Percentiles rank a stretch among this genome's conserved stretches.
Evolutionary conservation across 2,797 vertebrate genomes (phyloP).

Genomic region (Hirundo rustica): DNA sequence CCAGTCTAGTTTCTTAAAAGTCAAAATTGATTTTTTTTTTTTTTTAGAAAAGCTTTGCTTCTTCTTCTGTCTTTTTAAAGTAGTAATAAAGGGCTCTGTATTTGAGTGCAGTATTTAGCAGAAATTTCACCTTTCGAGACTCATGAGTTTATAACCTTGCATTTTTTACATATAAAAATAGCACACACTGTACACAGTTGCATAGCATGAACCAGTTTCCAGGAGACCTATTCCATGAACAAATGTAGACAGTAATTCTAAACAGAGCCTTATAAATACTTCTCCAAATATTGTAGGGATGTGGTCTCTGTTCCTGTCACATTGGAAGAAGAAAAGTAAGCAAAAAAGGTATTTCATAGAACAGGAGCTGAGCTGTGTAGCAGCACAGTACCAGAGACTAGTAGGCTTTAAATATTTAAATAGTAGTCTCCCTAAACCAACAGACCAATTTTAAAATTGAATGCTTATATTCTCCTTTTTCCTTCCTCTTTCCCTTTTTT

Average conservation of each 20-base stretch:
- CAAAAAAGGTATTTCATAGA: not conserved
- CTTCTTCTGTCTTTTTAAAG: not conserved
- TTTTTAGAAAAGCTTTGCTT: not conserved
- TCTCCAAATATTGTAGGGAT: not conserved
- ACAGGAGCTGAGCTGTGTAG: not conserved
- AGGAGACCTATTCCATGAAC: not conserved
- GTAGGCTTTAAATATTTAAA: slow-evolving; percentile 6
- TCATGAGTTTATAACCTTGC: not conserved
- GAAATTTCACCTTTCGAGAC: not conserved
- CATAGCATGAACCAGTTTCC: not conserved
- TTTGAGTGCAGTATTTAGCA: not conserved
- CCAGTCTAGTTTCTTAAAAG: not conserved
- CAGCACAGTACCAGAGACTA: not conserved
- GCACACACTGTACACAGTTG: not conserved
- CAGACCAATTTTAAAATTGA: not conserved
- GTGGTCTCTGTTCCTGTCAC: not conserved
- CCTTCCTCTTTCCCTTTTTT: not conserved
- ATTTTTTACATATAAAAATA: not conserved
- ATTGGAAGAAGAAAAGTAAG: not conserved
- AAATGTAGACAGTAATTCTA: not conserved
- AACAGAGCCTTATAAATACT: not conserved
- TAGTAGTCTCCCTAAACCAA: not conserved
- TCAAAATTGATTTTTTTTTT: not conserved
- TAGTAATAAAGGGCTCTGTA: not conserved
- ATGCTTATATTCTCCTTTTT: not conserved